Evolutionary conservation across 2,888 invertebrate species (phyloP).

Genomic region (Amblyteles armatorius): DNA sequence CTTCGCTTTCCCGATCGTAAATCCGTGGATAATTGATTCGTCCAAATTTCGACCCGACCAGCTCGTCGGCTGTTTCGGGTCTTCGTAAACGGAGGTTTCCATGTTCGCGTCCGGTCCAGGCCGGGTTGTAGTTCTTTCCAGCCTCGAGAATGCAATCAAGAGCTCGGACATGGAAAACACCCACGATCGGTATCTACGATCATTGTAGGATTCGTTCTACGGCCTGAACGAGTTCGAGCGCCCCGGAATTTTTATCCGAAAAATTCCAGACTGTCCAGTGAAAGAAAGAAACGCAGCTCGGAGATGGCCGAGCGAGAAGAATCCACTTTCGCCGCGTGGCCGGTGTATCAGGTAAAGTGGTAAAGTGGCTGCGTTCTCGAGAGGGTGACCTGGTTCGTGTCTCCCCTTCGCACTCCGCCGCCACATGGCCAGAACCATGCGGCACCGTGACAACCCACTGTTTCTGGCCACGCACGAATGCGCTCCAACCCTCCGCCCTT

Average conservation of each 20-base stretch:
- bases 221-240: constrained; percentile 3
- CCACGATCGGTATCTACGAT: not conserved
- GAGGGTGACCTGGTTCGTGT: constrained; percentile 65
- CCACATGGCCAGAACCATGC: constrained; percentile 48
- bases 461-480: not conserved
- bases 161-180: constrained; percentile 1
- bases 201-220: constrained; percentile 16
- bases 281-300: constrained; percentile 16
- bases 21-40: constrained; percentile 35
- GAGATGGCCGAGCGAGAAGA: constrained; percentile 34
- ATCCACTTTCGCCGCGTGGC: constrained; percentile 53
- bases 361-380: constrained; percentile 56
- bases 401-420: constrained; percentile 16
- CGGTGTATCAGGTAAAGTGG: constrained; percentile 60
- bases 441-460: not conserved
- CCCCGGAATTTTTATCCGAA: not conserved
- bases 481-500: constrained; percentile 1
- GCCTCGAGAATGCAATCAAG: not conserved
- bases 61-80: not conserved
- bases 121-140: not conserved
- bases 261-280: not conserved
- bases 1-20: not conserved
- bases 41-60: constrained; percentile 3
- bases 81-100: not conserved
- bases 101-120: not conserved